Conservation (phyloP, 2,113 vertebrate species). For the Oophaga pumilio region DNA sequence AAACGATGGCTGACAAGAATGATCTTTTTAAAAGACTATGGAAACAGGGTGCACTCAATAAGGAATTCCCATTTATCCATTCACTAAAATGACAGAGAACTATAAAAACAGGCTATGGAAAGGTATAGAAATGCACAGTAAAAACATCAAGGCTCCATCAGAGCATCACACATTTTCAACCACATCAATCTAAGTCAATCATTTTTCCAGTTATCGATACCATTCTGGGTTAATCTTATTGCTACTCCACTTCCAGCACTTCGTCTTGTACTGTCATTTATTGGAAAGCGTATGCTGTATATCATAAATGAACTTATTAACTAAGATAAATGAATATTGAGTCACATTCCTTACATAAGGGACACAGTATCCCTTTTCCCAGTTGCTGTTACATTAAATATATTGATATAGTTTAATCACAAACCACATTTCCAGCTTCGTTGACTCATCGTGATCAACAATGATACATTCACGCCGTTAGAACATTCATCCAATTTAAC, state of each 20-base stretch:
- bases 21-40: constrained; percentile 36
- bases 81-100: constrained; percentile 25
- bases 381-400: background rate
- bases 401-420: constrained; percentile 28
- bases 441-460: constrained; percentile 48
- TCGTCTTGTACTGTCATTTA: background rate
- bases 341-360: background rate
- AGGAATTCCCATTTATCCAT: constrained; percentile 31
- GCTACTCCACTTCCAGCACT: background rate
- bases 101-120: constrained; percentile 15
- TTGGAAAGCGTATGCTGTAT: background rate
- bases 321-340: constrained; percentile 11
- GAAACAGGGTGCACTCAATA: constrained; percentile 4
- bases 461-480: constrained; percentile 46
- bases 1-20: constrained; percentile 8
- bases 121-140: background rate
- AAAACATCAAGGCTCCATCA: background rate
- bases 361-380: background rate
- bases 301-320: constrained; percentile 6
- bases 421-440: constrained; percentile 44
- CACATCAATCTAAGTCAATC: constrained; percentile 28
- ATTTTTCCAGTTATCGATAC: background rate
- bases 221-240: background rate
- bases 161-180: background rate
- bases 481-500: constrained; percentile 56